Percentiles rank a stretch among this genome's conserved stretches.
Evolutionary conservation across 1,140 invertebrate genomes (phyloP).

Genomic region (Phymorhynchus buccinoides): DNA sequence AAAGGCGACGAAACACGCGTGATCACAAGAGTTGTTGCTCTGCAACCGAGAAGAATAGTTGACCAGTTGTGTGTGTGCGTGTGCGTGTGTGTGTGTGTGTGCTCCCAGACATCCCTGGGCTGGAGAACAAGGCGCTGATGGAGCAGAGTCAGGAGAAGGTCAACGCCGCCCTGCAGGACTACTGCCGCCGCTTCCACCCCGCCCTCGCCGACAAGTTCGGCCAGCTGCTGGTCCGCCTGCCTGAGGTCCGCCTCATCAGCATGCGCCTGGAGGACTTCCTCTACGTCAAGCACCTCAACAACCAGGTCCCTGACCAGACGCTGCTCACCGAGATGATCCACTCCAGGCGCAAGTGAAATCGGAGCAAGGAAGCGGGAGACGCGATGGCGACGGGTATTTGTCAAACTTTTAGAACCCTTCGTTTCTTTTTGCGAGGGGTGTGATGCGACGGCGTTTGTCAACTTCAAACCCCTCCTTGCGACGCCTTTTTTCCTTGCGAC

Average conservation of each 20-base stretch:
- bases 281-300: constrained; percentile 87
- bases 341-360: constrained; percentile 85
- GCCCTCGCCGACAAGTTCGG: constrained; percentile 95
- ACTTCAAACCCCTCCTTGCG: too few relatives aligned
- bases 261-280: constrained; percentile 93
- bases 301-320: constrained; percentile 93
- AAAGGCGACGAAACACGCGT: too few relatives aligned
- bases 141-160: constrained; percentile 70
- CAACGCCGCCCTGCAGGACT: constrained; percentile 69
- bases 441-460: too few relatives aligned
- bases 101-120: constrained; percentile 66
- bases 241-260: constrained; percentile 92
- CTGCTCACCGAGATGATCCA: constrained; percentile 98
- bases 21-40: too few relatives aligned
- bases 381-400: too few relatives aligned
- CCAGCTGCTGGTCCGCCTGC: constrained; percentile 90
- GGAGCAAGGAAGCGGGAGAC: too few relatives aligned
- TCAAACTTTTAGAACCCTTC: too few relatives aligned
- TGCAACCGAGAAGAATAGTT: too few relatives aligned
- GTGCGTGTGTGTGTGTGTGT: constrained; percentile 31
- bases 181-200: constrained; percentile 86
- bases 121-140: constrained; percentile 65
- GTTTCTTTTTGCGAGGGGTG: too few relatives aligned
- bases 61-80: too few relatives aligned
- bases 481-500: too few relatives aligned